These are phyloP conservation scores for Vanessa cardui DNA, from an alignment of 2,888 invertebrate species.

Conservation along the genomic window DNA sequence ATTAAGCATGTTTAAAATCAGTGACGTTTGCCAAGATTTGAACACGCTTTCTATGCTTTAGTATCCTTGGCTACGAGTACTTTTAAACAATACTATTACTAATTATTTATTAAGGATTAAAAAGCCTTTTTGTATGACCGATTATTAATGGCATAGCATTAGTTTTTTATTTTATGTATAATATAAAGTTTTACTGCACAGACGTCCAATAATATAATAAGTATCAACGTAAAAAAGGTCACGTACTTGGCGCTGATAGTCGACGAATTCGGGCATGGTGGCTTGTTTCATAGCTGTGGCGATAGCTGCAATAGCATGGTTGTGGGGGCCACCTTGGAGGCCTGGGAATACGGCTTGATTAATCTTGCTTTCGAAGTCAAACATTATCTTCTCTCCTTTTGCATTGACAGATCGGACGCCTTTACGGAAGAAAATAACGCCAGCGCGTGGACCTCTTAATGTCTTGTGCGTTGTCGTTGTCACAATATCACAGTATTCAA, in stretches of 20 bases:
- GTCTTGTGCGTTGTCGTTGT: conserved; percentile 98
- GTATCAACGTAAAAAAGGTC: background rate
- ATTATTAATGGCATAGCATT: too few relatives aligned
- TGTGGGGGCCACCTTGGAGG: conserved; percentile 98
- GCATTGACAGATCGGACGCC: conserved; percentile 90
- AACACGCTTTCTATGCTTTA: too few relatives aligned
- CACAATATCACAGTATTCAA: conserved; percentile 95
- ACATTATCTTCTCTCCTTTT: conserved; percentile 91
- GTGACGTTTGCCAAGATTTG: too few relatives aligned
- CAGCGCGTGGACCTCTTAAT: conserved; percentile 93
- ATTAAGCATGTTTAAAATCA: too few relatives aligned
- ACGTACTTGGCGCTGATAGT: conserved; percentile 91
- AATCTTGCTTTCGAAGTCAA: conserved; percentile 93
- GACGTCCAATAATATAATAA: too few relatives aligned
- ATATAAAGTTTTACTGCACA: too few relatives aligned
- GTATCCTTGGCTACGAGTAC: too few relatives aligned
- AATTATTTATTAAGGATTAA: too few relatives aligned
- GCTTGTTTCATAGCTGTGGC: conserved; percentile 97
- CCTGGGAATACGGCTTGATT: conserved; percentile 96
- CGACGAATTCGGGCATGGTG: conserved; percentile 88
- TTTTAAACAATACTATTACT: too few relatives aligned
- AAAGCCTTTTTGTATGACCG: too few relatives aligned
- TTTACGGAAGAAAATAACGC: conserved; percentile 96
- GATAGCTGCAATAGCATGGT: conserved; percentile 97
- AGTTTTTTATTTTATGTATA: too few relatives aligned